These are phyloP conservation scores for Grammomys surdaster DNA, from an alignment of 2,113 vertebrate species.

Conservation along the genomic window DNA sequence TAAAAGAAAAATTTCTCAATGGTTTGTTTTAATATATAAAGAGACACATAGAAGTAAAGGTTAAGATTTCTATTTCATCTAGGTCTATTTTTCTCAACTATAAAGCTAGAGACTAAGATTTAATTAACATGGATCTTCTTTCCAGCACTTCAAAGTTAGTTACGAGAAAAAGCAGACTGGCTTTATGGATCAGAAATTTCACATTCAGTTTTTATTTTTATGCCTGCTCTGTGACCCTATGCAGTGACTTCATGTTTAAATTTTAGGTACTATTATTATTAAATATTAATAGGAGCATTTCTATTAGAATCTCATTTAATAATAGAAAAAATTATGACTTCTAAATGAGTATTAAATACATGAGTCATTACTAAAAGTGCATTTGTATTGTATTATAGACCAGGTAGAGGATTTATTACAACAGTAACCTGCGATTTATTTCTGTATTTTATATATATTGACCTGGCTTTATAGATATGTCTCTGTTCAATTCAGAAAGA, in stretches of 20 bases:
- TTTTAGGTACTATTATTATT: slow-evolving; percentile 28
- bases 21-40: slow-evolving; percentile 39
- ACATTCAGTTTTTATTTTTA: slow-evolving; percentile 49
- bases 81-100: slow-evolving; percentile 1
- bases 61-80: slow-evolving; percentile 1
- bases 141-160: neutral
- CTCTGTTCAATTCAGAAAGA: slow-evolving; percentile 52
- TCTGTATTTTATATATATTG: slow-evolving; percentile 43
- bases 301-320: slow-evolving; percentile 31
- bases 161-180: slow-evolving; percentile 28
- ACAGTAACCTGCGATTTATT: neutral
- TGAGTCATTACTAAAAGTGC: slow-evolving; percentile 14
- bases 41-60: neutral
- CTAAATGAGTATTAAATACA: neutral
- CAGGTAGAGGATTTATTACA: neutral
- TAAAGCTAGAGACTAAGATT: slow-evolving; percentile 45
- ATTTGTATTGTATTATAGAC: slow-evolving; percentile 24
- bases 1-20: slow-evolving; percentile 26
- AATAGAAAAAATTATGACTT: neutral
- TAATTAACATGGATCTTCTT: slow-evolving; percentile 43
- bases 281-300: neutral
- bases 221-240: slow-evolving; percentile 21
- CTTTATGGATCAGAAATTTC: slow-evolving; percentile 2
- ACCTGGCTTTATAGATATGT: slow-evolving; percentile 52
- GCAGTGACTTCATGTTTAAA: slow-evolving; percentile 54